phyloP scores from a whole-genome alignment of 1,140 invertebrate genomes.

The Lucilia sericata region DNA sequence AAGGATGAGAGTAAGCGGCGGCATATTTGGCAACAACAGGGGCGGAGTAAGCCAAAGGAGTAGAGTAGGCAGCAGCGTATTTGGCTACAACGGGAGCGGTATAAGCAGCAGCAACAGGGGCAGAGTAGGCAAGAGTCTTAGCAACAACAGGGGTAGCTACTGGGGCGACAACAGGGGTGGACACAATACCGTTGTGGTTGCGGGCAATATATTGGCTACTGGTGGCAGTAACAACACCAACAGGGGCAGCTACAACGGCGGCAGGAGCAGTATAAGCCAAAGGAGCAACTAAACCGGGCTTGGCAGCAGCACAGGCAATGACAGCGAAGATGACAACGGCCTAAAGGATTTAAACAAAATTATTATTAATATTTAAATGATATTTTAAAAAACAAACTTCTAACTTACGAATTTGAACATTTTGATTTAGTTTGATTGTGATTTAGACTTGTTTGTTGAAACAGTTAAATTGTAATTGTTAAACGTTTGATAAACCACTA shows the following conservation, averaged over 20 bases:
- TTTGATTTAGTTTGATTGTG: no score
- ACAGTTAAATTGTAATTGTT: no score
- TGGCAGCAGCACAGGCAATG: slow-evolving; percentile 45
- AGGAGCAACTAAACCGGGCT: slow-evolving; percentile 42
- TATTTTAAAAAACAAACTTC: no score
- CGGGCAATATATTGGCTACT: slow-evolving; percentile 69
- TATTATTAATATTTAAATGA: no score
- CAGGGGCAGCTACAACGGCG: slow-evolving; percentile 53
- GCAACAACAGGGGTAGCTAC: slow-evolving; percentile 9
- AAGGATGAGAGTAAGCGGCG: no score
- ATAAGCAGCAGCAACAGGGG: slow-evolving; percentile 14
- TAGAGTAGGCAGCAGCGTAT: slow-evolving; percentile 40
- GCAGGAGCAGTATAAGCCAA: slow-evolving; percentile 31
- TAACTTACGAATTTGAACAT: no score
- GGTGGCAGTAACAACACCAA: slow-evolving; percentile 67
- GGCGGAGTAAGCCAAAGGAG: neutral
- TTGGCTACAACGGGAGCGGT: slow-evolving; percentile 48
- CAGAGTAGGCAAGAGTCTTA: slow-evolving; percentile 7
- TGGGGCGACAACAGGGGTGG: slow-evolving; percentile 10
- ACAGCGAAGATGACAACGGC: slow-evolving; percentile 40
- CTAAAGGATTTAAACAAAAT: neutral
- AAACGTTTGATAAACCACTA: no score
- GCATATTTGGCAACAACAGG: slow-evolving; percentile 20
- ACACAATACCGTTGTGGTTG: slow-evolving; percentile 65
- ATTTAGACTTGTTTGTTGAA: no score